Base-by-base conservation (phyloP, 2,113 vertebrate genomes). In the Podarcis raffonei region DNA sequence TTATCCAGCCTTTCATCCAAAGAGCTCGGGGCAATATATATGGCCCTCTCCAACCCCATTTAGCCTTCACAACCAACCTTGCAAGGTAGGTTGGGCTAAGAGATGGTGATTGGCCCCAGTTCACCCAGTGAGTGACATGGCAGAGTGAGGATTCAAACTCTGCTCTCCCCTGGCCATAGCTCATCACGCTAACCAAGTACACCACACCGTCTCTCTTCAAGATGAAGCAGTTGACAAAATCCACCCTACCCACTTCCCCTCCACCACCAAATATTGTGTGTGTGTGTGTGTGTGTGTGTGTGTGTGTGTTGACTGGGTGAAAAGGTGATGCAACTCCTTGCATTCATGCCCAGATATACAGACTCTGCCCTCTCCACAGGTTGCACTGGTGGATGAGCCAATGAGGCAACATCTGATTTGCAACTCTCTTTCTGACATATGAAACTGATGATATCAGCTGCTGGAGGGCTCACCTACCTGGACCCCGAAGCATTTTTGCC, bases 401-500 rank as follows among this genome's bases (percentile, higher is more conserved):
- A 5, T 48, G 25, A 39, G 25, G 27, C 6, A 78, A 27, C 22
- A 3, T 25, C 27, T 71, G 30, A 71, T 74, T 35, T 5, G 1
- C 13, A 20, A 59, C 27, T 57, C 18, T 62, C 37, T 42, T 69
- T 83, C 65, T 42, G 81, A 30, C 13, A 69, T 11, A 48, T 42
- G 25, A 5, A 69, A 22, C 30, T n/a, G 18, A 32, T 86, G 59
- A 59, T 27, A n/a, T 16, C 5, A 89, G 39, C 78, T 18, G 69
- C 59, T 53, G 79, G 81, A 86, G 76, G 65, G 79, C 68, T 48
- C 79, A 59, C 42, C 89, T 77, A 76, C 65, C 59, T 35, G 83
- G 80, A 37, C 78, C 90, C 86, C 87, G 65, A 6, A 84, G 72
- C 82, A 68, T n/a, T 48, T 15, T 62, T 42, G 82, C 75, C 75